Evolutionary conservation across 2,797 vertebrate species (phyloP), one percentile per base, ranked within the genome.

Genomic region (Gila robusta): DNA sequence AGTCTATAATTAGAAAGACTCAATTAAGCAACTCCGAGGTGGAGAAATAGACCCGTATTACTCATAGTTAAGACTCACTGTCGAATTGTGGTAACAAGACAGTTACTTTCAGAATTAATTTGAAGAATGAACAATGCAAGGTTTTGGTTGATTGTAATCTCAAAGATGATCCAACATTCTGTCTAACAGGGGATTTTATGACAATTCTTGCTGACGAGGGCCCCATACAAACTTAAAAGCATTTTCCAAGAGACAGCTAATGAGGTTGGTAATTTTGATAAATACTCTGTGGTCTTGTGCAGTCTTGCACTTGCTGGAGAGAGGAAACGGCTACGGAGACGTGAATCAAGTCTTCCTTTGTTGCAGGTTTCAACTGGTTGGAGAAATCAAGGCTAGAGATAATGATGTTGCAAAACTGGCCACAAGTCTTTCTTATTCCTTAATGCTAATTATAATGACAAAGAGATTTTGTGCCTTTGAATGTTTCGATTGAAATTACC

Each of bases 1-100:
- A 93, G 91, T 89, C 94, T 96, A 94, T 96, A 94, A 96, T 96
- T 96, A 96, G 93, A 90, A 87, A 93, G 94, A 94, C 93, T 95
- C 92, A 94, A 96, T 96, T 95, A 96, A 94, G 94, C 94, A 94
- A 81, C 93, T 93, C 90, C 93, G 92, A 93, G 92, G 91, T 93
- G 92, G 88, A 91, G 92, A 93, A 94, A 93, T 80, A 83, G 90
- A 87, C 89, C 91, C 41, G 41, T 47, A 88, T 86, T 82, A 74
- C 80, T 87, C 77, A 78, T 59, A 26, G 74, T 44, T 77, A 71
- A 86, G 84, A 70, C 88, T 90, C 87, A 87, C 89, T 87, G 81
- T 81, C 32, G 84, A 88, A 59, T 52, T 47, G 54, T 76, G 74
- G 49, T 52, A 73, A 83, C 81, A 79, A 72, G 74, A 54, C 41